These are phyloP conservation scores for Porites lobata DNA, from an alignment of 92 coral and sea anemone genomes.

Conservation along the genomic window DNA sequence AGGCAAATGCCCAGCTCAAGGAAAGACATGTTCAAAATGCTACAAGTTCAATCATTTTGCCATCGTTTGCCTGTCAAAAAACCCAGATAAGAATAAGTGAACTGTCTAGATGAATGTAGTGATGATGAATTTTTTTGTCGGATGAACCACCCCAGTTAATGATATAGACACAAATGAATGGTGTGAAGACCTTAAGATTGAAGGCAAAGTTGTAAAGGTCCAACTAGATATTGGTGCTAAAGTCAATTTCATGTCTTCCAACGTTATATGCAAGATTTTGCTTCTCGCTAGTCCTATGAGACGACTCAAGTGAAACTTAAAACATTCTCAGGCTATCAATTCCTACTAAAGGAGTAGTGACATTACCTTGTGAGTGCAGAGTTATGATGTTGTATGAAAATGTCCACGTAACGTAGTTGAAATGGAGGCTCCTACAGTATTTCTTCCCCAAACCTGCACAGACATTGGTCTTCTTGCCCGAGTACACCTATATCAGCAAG, in stretches of 20 bases:
- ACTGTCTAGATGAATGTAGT: conserved; percentile 10
- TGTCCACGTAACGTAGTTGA: conserved; percentile 8
- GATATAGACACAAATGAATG: not conserved
- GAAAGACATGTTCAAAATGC: conserved; percentile 44
- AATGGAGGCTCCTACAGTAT: conserved; percentile 29
- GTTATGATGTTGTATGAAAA: conserved; percentile 22
- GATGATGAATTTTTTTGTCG: conserved; percentile 9
- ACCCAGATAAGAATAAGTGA: conserved; percentile 12
- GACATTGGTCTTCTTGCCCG: conserved; percentile 37
- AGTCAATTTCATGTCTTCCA: conserved; percentile 46
- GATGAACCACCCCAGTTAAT: conserved; percentile 2
- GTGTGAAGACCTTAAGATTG: conserved; percentile 33
- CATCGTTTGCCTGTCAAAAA: conserved; percentile 38
- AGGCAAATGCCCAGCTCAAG: conserved; percentile 52
- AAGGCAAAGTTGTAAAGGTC: conserved; percentile 44
- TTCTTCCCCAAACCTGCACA: conserved; percentile 49
- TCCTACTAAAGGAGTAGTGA: conserved; percentile 2
- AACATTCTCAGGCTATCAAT: conserved; percentile 10
- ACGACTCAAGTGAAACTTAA: conserved; percentile 6
- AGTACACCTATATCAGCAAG: conserved; percentile 2
- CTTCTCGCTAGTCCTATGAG: not conserved
- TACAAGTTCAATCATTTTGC: conserved; percentile 50
- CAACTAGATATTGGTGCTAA: conserved; percentile 68
- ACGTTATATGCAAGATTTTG: conserved; percentile 6
- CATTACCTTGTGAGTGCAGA: conserved; percentile 47